Base-by-base conservation (phyloP, 2,797 vertebrate genomes). In the Tauraco hartlaubi region DNA sequence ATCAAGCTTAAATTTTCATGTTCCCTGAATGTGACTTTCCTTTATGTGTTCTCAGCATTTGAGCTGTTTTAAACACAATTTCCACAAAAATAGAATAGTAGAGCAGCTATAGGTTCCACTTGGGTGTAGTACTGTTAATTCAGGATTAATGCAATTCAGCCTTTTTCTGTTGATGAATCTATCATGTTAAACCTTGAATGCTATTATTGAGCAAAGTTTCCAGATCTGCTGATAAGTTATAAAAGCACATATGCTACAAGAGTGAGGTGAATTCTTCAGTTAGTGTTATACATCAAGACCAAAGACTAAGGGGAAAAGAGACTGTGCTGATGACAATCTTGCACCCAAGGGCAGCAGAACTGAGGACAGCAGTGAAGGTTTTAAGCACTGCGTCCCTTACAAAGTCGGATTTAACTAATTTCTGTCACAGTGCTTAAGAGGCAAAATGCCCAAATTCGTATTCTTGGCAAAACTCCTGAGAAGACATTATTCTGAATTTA, bases 401-500 rank as follows among this genome's bases (percentile, higher is more conserved):
- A 78, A 88, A 94, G 90, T 84, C 85, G 76, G 76, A 81, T 93
- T 95, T 95, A 93, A 93, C 92, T 92, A 94, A 92, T 83, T 94
- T 78, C n/a, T 87, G 59, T 92, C 71, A 83, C 81, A 92, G 72
- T 58, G 72, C 44, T 84, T 85, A 82, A 44, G 37, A 64, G 68
- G 64, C 37, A 92, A 91, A 87, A 77, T 62, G 71, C 77, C 88
- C 49, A 61, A 87, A 79, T 76, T 67, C 39, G 80, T 86, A 11
- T 56, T 85, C 88, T 89, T 95, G 90, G 80, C 71, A 92, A 85
- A 92, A 90, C 23, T 87, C 26, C 85, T 74, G 33, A 69, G 16
- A 75, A 51, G 62, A 67, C 7, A 2, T 74, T 48, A 58, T 23
- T 69, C 78, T 85, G 78, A 63, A 58, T 80, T 92, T 91, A 94